Conservation (phyloP, 2,888 invertebrate genomes). For the Mimumesa dahlbomi region DNA sequence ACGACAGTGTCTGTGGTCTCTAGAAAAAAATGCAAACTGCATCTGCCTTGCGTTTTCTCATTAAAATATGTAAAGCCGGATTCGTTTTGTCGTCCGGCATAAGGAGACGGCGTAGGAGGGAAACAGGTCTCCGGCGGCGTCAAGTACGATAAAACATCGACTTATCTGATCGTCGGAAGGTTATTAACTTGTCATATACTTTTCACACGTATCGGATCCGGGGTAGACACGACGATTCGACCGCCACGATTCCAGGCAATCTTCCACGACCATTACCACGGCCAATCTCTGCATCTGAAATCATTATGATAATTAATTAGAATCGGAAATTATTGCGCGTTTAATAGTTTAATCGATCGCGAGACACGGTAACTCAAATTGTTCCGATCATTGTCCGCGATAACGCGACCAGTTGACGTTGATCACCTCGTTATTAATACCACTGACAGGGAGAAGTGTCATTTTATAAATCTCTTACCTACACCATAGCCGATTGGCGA, state of each 20-base stretch:
- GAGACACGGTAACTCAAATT: neutral
- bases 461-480: neutral
- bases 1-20: neutral
- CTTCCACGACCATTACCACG: neutral
- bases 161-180: constrained; percentile 62
- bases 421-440: neutral
- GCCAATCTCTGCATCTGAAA: neutral
- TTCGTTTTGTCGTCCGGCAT: constrained; percentile 37
- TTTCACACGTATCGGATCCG: constrained; percentile 40
- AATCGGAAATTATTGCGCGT: constrained; percentile 16
- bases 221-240: constrained; percentile 15
- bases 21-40: constrained; percentile 4
- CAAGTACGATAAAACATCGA: constrained; percentile 57
- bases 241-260: constrained; percentile 16
- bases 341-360: constrained; percentile 24
- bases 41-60: constrained; percentile 27
- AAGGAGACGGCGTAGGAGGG: constrained; percentile 59
- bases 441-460: neutral
- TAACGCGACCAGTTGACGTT: neutral
- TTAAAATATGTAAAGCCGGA: constrained; percentile 53
- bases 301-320: constrained; percentile 33
- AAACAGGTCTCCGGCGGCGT: constrained; percentile 47
- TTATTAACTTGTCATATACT: constrained; percentile 70
- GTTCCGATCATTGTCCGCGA: neutral
- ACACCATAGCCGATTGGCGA: neutral